Percentiles rank a stretch among this genome's conserved stretches.
Evolutionary conservation across 2,797 vertebrate genomes (phyloP).

Genomic region (Rallus crepitans): DNA sequence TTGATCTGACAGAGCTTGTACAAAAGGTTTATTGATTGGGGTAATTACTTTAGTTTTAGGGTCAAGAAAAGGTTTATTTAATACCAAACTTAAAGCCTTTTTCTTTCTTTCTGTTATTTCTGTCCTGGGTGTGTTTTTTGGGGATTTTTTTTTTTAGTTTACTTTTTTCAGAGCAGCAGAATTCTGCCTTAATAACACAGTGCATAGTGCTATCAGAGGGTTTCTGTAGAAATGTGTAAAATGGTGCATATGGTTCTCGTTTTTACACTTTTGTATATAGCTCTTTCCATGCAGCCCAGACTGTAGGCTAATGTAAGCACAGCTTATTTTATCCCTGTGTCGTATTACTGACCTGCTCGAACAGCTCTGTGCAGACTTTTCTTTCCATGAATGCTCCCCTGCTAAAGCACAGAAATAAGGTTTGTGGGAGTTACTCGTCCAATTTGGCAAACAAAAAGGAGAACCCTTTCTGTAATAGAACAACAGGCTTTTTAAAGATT

Average conservation of each 20-base stretch:
- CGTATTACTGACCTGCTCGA: slow-evolving; percentile 54
- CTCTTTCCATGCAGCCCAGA: slow-evolving; percentile 60
- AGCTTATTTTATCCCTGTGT: slow-evolving; percentile 73
- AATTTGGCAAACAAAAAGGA: slow-evolving; percentile 40
- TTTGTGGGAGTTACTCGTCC: neutral
- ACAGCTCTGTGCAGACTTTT: slow-evolving; percentile 38
- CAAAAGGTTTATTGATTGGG: slow-evolving; percentile 51
- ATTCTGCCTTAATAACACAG: slow-evolving; percentile 60
- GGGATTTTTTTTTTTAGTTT: slow-evolving; percentile 2
- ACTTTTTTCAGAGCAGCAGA: slow-evolving; percentile 17
- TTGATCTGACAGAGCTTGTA: slow-evolving; percentile 16
- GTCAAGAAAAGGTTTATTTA: slow-evolving; percentile 60
- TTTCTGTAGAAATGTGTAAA: slow-evolving; percentile 48
- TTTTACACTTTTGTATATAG: slow-evolving; percentile 71
- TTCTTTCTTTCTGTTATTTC: slow-evolving; percentile 43
- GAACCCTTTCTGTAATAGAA: neutral
- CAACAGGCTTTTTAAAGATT: neutral
- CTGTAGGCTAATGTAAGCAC: slow-evolving; percentile 70
- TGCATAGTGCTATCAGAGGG: slow-evolving; percentile 52
- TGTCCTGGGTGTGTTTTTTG: neutral
- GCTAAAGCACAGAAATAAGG: slow-evolving; percentile 29
- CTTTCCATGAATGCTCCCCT: slow-evolving; percentile 60
- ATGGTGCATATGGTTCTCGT: slow-evolving; percentile 72
- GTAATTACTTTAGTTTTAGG: slow-evolving; percentile 63
- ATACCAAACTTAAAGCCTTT: slow-evolving; percentile 18